Conservation (phyloP, 1,140 invertebrate species). For the Plectrocnemia conspersa region DNA sequence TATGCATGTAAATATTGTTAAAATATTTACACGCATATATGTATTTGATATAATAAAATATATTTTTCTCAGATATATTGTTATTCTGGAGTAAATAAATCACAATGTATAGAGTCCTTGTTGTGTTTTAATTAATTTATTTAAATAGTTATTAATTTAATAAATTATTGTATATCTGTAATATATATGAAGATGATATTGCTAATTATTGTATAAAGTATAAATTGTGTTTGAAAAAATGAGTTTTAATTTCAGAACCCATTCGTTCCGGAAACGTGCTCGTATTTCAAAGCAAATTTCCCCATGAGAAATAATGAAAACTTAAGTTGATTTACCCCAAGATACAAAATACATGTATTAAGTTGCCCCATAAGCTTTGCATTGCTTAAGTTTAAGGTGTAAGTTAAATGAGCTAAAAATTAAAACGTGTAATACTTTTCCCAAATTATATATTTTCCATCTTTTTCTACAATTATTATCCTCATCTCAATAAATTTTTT, state of each 20-base stretch:
- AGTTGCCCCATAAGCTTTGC: no score
- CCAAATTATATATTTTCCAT: no score
- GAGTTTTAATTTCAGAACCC: slow-evolving; percentile 14
- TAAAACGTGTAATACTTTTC: no score
- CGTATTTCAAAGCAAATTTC: no score
- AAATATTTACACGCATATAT: not conserved
- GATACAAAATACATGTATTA: no score
- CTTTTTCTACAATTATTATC: no score
- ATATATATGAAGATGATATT: slow-evolving; percentile 29
- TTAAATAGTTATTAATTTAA: slow-evolving; percentile 27
- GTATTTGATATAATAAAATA: slow-evolving; percentile 14
- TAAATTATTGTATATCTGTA: slow-evolving; percentile 32
- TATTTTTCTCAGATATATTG: slow-evolving; percentile 12
- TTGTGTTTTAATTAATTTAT: slow-evolving; percentile 33
- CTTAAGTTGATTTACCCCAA: no score
- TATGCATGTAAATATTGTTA: slow-evolving; percentile 2
- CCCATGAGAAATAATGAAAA: no score
- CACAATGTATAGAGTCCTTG: slow-evolving; percentile 25
- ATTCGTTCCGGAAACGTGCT: no score
- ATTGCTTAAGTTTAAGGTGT: no score
- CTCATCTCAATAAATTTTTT: no score
- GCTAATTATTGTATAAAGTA: slow-evolving; percentile 30
- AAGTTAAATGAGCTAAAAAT: no score
- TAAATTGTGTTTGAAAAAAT: slow-evolving; percentile 31
- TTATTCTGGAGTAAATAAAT: slow-evolving; percentile 7